phyloP scores from a whole-genome alignment of 2,888 invertebrate species.

The Malacosoma neustria region DNA sequence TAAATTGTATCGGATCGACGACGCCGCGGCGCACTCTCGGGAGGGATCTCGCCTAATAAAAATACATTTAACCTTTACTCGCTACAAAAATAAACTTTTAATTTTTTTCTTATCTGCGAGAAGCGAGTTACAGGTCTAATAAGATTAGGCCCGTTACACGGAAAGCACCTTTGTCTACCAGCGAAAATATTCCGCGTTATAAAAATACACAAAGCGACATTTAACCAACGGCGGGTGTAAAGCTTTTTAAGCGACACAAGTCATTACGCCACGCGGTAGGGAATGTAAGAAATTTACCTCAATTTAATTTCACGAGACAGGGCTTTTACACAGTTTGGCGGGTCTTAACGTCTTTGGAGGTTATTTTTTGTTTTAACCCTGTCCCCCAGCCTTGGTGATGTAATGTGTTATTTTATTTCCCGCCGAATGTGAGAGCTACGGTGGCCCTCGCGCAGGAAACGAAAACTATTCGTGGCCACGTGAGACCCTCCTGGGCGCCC shows the following conservation, averaged over 20 bases:
- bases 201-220: background rate
- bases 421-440: slow-evolving; percentile 41
- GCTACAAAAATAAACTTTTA: background rate
- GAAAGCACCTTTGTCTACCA: background rate
- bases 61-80: background rate
- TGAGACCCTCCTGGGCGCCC: background rate
- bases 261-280: slow-evolving; percentile 24
- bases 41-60: slow-evolving; percentile 4
- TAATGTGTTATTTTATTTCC: slow-evolving; percentile 57
- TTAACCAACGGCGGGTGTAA: slow-evolving; percentile 8
- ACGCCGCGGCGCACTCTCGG: slow-evolving; percentile 1
- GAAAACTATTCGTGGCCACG: slow-evolving; percentile 39
- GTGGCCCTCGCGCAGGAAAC: slow-evolving; percentile 47
- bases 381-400: background rate
- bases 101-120: background rate
- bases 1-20: slow-evolving; percentile 16
- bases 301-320: slow-evolving; percentile 42
- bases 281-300: slow-evolving; percentile 30
- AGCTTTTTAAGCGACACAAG: slow-evolving; percentile 29
- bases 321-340: slow-evolving; percentile 32
- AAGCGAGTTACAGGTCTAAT: background rate
- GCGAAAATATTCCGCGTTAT: background rate
- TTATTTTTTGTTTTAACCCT: slow-evolving; percentile 21
- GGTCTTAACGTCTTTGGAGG: slow-evolving; percentile 29
- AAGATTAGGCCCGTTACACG: background rate